Evolutionary conservation across 1,140 invertebrate species (phyloP).

Genomic region (Drosophila eugracilis): DNA sequence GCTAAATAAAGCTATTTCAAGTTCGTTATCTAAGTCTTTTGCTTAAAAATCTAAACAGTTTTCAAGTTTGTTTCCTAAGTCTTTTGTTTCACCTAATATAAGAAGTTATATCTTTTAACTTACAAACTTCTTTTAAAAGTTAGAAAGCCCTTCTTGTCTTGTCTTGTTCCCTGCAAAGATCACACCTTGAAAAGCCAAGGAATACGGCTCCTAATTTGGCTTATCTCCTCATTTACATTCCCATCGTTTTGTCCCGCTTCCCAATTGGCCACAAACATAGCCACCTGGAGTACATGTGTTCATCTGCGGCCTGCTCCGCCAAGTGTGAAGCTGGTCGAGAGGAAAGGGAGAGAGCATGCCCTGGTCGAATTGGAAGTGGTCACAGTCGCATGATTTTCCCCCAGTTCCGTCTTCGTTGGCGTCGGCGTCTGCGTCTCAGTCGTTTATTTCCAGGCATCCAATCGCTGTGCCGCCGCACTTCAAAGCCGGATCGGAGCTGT

Average conservation of each 20-base stretch:
- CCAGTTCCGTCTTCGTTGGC: conserved; percentile 22
- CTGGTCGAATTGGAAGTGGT: conserved; percentile 25
- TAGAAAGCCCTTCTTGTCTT: not conserved
- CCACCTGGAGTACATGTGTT: conserved; percentile 20
- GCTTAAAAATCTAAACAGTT: not conserved
- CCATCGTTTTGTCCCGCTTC: conserved; percentile 20
- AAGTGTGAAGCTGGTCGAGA: conserved; percentile 25
- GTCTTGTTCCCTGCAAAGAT: too few species aligned
- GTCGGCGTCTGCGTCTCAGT: not conserved
- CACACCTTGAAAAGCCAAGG: not conserved
- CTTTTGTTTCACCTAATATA: not conserved
- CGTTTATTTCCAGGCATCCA: conserved; percentile 20
- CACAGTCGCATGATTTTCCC: conserved; percentile 36
- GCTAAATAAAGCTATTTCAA: not conserved
- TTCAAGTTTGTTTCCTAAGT: conserved; percentile 2
- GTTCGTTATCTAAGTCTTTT: conserved; percentile 2
- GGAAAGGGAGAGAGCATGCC: conserved; percentile 27
- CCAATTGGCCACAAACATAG: not conserved
- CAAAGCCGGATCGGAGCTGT: conserved; percentile 57
- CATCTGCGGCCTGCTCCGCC: conserved; percentile 17
- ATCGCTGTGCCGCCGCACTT: conserved; percentile 59
- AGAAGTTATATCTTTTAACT: not conserved
- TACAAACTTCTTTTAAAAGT: not conserved
- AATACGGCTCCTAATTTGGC: not conserved
- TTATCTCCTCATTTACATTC: conserved; percentile 13